phyloP scores from a whole-genome alignment of 2,797 vertebrate species.

The Decapterus maruadsi region DNA sequence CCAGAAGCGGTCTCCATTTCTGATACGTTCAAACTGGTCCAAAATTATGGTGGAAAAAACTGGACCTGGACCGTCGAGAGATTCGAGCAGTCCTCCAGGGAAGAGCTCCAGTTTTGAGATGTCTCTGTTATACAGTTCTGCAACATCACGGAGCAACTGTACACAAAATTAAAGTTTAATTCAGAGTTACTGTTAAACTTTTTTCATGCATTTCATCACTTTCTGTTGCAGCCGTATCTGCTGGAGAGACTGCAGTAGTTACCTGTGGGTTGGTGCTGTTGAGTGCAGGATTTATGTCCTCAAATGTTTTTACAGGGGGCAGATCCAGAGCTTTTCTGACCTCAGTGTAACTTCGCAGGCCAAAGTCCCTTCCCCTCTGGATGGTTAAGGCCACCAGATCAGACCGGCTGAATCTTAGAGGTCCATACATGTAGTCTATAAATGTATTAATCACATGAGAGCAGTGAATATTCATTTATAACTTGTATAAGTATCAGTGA shows the following conservation, averaged over 20 bases:
- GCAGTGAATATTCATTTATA: not conserved
- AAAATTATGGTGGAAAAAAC: slow-evolving; percentile 90
- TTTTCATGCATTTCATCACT: not conserved
- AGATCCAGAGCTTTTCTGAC: slow-evolving; percentile 85
- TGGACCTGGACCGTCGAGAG: slow-evolving; percentile 80
- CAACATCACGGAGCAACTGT: slow-evolving; percentile 80
- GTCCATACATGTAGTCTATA: slow-evolving; percentile 96
- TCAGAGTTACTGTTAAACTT: not conserved
- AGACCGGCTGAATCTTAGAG: slow-evolving; percentile 88
- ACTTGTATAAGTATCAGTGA: not conserved
- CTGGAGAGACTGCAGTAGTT: slow-evolving; percentile 8
- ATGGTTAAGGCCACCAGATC: slow-evolving; percentile 92
- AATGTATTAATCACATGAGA: slow-evolving; percentile 18
- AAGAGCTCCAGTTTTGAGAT: slow-evolving; percentile 90
- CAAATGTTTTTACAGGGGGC: slow-evolving; percentile 82
- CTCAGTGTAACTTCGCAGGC: slow-evolving; percentile 91
- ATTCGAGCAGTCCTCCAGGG: slow-evolving; percentile 91
- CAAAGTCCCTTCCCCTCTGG: slow-evolving; percentile 93
- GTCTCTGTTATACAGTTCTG: slow-evolving; percentile 86
- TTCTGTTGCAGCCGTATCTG: not conserved
- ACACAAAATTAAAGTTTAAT: slow-evolving; percentile 23
- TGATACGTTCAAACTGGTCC: slow-evolving; percentile 93
- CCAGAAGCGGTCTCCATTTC: slow-evolving; percentile 97
- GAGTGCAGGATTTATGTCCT: slow-evolving; percentile 83
- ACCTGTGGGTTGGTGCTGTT: slow-evolving; percentile 79